Base-by-base conservation (phyloP, 2,113 vertebrate genomes). In the Chauna torquata region DNA sequence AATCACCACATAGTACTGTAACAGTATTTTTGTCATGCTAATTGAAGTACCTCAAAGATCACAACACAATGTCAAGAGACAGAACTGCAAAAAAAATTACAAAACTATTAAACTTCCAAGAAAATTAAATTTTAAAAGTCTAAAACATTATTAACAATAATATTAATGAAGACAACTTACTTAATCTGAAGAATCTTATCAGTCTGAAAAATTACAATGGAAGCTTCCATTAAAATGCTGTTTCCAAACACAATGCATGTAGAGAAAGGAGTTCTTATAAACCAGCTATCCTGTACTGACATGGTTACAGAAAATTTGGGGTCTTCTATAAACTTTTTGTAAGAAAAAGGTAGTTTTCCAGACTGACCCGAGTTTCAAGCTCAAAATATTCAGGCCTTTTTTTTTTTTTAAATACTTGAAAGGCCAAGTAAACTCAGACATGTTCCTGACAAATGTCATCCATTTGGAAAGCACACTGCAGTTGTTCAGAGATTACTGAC, bases 401-500 rank as follows among this genome's bases (percentile, higher is more conserved):
- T 55, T 30, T 30, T 18, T 45, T 45, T 45, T 12, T n/a, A 45
- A 45, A 66, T 82, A 78, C 59, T 66, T 76, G 65, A 81, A 96
- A 96, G 90, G 68, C 90, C 85, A 95, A 90, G 42, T 68, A 90
- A 94, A 95, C 69, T 93, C 85, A 92, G 94, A 86, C 90, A 90
- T 10, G 57, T 22, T 95, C 88, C 76, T 82, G 95, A 97, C 88
- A 95, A 96, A 94, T 50, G 50, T 66, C 75, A 90, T 86, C 94
- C 92, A 82, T 79, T 92, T 88, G 92, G 86, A 94, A 95, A 91
- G 86, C 74, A 82, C 78, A 86, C 64, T 84, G 72, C 61, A 68
- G 77, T 88, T 94, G 90, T 84, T 96, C 90, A 96, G 96, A 86
- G 92, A 94, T 92, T 92, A 86, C 95, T 88, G 75, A 80, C 57